A percentile compares a stretch with the other conserved stretches of the same genome.
phyloP scores from a whole-genome alignment of 1,140 invertebrate species.

The Caenorhabditis briggsae region DNA sequence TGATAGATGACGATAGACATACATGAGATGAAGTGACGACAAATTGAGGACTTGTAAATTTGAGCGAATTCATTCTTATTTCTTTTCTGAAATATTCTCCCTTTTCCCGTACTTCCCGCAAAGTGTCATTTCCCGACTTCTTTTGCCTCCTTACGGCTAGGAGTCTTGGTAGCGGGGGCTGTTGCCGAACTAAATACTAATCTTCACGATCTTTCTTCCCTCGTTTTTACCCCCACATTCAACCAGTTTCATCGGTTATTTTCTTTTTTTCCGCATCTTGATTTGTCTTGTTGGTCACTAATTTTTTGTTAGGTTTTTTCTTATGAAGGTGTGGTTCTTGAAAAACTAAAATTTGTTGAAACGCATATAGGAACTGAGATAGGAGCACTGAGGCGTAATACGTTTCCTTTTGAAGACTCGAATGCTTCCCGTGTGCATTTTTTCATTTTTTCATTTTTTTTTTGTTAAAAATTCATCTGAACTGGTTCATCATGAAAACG shows the following conservation, averaged over 20 bases:
- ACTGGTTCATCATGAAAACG: too few species aligned
- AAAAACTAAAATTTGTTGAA: too few species aligned
- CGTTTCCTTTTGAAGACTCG: not conserved
- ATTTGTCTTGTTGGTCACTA: not conserved
- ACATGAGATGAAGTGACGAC: conserved; percentile 16
- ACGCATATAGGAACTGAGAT: not conserved
- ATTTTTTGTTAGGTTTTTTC: not conserved
- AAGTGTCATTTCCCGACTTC: conserved; percentile 39
- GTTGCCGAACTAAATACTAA: conserved; percentile 44
- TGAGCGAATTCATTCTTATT: not conserved
- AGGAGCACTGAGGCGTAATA: not conserved
- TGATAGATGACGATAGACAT: not conserved
- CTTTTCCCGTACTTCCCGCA: not conserved
- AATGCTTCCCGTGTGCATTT: not conserved
- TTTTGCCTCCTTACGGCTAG: not conserved
- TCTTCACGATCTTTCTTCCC: conserved; percentile 27
- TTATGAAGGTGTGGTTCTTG: not conserved
- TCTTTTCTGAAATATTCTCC: not conserved
- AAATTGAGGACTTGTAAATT: not conserved
- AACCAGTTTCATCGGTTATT: conserved; percentile 44
- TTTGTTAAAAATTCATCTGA: too few species aligned
- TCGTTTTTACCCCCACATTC: not conserved
- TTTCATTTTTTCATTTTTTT: not conserved
- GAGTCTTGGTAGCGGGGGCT: too few species aligned
- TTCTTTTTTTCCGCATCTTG: not conserved